phyloP scores from a whole-genome alignment of 2,113 vertebrate species.

The Cebus imitator region DNA sequence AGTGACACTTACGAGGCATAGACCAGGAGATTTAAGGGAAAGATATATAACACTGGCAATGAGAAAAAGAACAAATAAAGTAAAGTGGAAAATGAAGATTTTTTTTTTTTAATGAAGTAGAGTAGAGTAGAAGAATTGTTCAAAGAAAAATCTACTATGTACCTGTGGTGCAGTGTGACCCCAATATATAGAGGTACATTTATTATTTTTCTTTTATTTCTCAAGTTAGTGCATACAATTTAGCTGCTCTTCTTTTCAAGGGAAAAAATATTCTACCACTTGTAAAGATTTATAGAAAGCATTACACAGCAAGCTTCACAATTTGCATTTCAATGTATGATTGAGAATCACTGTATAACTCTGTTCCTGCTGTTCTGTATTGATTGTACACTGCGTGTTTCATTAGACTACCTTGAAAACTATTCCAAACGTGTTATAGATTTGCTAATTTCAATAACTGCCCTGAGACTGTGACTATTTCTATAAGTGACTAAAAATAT shows the following conservation, averaged over 20 bases:
- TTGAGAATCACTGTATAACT: constrained; percentile 36
- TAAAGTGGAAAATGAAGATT: not conserved
- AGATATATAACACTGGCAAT: not conserved
- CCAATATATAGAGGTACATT: not conserved
- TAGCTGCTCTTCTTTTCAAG: not conserved
- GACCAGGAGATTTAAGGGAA: not conserved
- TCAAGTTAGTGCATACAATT: not conserved
- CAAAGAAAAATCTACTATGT: not conserved
- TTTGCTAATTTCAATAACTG: constrained; percentile 59
- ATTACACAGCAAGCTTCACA: constrained; percentile 59
- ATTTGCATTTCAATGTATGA: constrained; percentile 67
- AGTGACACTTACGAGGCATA: not conserved
- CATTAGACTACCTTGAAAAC: constrained; percentile 25
- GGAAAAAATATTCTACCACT: not conserved
- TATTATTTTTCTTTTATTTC: not conserved
- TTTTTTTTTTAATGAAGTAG: not conserved
- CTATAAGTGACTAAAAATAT: not conserved
- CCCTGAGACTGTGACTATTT: not conserved
- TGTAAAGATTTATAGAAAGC: constrained; percentile 45
- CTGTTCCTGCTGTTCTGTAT: constrained; percentile 64
- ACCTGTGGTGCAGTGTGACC: not conserved
- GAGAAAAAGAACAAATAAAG: not conserved
- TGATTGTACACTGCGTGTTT: constrained; percentile 61
- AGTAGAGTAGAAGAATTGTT: not conserved
- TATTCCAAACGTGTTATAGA: constrained; percentile 48